Base-by-base conservation (phyloP, 2,113 vertebrate species). In the Pteruthius melanotis region DNA sequence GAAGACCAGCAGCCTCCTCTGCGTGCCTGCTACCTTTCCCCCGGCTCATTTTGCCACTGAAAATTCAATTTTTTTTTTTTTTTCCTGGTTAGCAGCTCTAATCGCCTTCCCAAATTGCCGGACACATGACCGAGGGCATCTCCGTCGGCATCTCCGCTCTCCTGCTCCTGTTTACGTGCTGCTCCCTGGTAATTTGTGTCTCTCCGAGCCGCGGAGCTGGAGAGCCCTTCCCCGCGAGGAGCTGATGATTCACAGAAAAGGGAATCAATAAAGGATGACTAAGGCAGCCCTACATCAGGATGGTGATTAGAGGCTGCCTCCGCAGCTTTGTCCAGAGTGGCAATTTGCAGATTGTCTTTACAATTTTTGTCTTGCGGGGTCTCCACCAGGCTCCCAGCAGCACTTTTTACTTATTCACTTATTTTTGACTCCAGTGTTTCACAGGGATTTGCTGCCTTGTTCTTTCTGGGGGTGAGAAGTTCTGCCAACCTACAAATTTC, bases 201-300 rank as follows among this genome's bases (percentile, higher is more conserved):
- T 92, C 83, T 93, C 80, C 5, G 5, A 95, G 79, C 45, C 8
- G 16, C 47, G 90, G 72, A 89, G 91, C 91, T 70, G 87, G 90
- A 95, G 94, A 91, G 90, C 90, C 68, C 64, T 93, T 94, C 90
- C 92, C 94, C 80, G 19, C 7, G 17, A 95, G 90, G 79, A 96
- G 86, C 75, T 78, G 95, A 96, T 97, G 95, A 96, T 89, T 96
- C 94, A 96, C 39, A 78, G 92, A 80, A 54, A 71, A 82, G 56
- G 33, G 88, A 96, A 94, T 97, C 92, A 83, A 93, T 93, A 96
- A 81, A 83, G 85, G 60, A 89, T 92, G 93, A 97, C 92, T 94
- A 95, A 96, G 88, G 80, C 64, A 86, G 84, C 82, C 68, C 90
- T 74, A 28, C 82, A 95, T 74, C 56, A 65, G 82, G 89, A 13